phyloP scores from a whole-genome alignment of 2,888 invertebrate species.

The Aphodius sticticus region DNA sequence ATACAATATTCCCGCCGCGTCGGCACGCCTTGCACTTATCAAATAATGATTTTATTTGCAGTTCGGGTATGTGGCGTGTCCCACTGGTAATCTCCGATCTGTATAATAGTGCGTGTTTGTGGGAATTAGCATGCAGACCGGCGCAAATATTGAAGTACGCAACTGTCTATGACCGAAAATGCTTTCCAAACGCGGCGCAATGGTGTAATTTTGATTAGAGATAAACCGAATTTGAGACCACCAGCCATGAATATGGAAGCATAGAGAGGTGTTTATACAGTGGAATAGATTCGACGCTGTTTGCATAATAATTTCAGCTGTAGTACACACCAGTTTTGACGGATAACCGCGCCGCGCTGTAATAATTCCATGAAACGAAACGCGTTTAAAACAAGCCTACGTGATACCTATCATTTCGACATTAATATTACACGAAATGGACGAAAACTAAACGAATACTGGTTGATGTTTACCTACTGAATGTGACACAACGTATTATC shows the following conservation, averaged over 20 bases:
- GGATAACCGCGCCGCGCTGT: slow-evolving; percentile 16
- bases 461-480: neutral
- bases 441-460: neutral
- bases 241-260: slow-evolving; percentile 22
- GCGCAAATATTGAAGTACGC: slow-evolving; percentile 9
- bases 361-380: slow-evolving; percentile 14
- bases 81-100: neutral
- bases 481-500: no score
- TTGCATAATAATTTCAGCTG: slow-evolving; percentile 24
- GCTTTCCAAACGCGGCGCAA: slow-evolving; percentile 26
- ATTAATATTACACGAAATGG: neutral
- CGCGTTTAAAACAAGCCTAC: neutral
- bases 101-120: slow-evolving; percentile 16
- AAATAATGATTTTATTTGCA: slow-evolving; percentile 31
- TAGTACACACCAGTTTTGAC: slow-evolving; percentile 19
- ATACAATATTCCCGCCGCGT: slow-evolving; percentile 19
- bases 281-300: slow-evolving; percentile 23
- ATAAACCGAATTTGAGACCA: slow-evolving; percentile 30
- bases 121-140: slow-evolving; percentile 8
- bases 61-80: slow-evolving; percentile 12
- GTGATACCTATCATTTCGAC: neutral
- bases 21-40: slow-evolving; percentile 15
- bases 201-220: slow-evolving; percentile 32
- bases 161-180: slow-evolving; percentile 12
- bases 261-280: slow-evolving; percentile 18